Evolutionary conservation across 2,797 vertebrate species (phyloP), one percentile per base, ranked within the genome.

Genomic region (Muscicapa striata): DNA sequence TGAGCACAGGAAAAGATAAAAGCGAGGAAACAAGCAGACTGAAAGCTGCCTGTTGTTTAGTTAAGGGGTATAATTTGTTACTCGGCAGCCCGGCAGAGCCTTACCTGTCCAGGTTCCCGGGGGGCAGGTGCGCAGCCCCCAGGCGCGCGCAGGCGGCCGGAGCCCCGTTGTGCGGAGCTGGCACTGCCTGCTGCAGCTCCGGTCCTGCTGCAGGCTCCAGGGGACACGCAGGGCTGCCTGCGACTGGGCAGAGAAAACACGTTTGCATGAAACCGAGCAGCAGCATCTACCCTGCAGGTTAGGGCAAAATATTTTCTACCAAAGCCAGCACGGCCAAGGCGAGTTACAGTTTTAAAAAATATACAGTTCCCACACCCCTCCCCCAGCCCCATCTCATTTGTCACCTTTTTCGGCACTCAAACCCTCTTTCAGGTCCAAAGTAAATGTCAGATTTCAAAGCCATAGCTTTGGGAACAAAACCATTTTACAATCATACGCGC

Each of bases 21-120:
- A 79, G 19, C 17, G 13, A 43, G 41, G 26, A 84, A 89, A 59
- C 24, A 29, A 27, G 26, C 30, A 14, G 22, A 85, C 2, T 9
- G 69, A 79, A 54, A 51, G 34, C 36, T 86, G 26, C 18, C 57
- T 82, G 73, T 51, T 36, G 26, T 11, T 74, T 30, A 73, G 40
- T 38, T 64, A 64, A 52, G 5, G 13, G 83, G 61, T 15, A 4
- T 2, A 12, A 7, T 51, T 43, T 43, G 27, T 40, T 18, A 20
- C 20, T 22, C 11, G 43, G 52, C 18, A 91, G 22, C 19, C 30
- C 8, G 3, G 13, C 26, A 27, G 1, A 19, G 59, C 19, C 87
- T 97, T 76, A 99, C 99, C 98, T 98, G 91, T 98, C 98, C 81
- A 95, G 45, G 13, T 94, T 91, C 20, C 72, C 23, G n/a, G 97